Conservation (phyloP, 2,888 invertebrate species). For the Rambutsinella grinnellia region DNA sequence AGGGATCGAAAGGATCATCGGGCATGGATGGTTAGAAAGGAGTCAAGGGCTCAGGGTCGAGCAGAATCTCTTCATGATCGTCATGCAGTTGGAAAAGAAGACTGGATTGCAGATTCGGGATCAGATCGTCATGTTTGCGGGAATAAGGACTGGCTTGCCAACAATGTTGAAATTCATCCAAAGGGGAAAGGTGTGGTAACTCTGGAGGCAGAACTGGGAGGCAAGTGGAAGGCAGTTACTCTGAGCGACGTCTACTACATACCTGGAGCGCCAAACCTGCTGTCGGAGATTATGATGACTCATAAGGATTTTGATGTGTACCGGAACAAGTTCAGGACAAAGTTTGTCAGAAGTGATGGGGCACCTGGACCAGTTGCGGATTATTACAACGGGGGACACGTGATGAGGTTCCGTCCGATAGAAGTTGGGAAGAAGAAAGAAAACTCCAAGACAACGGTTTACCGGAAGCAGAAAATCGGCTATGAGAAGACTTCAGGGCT, state of each 20-base stretch:
- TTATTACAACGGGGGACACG: too few relatives aligned
- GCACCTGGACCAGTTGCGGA: too few relatives aligned
- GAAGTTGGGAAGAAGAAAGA: too few relatives aligned
- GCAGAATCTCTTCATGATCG: background rate
- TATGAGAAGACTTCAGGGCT: too few relatives aligned
- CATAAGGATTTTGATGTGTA: too few relatives aligned
- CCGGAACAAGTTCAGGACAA: too few relatives aligned
- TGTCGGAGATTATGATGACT: too few relatives aligned
- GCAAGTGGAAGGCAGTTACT: background rate
- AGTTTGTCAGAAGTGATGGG: too few relatives aligned
- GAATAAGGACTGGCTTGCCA: background rate
- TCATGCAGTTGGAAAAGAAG: background rate
- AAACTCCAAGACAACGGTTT: too few relatives aligned
- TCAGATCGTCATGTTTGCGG: background rate
- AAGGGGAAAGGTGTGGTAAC: background rate
- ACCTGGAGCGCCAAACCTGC: background rate
- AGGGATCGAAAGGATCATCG: background rate
- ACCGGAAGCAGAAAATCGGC: too few relatives aligned
- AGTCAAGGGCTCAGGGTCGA: background rate
- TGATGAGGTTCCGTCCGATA: too few relatives aligned
- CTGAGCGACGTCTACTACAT: background rate
- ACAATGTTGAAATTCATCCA: background rate
- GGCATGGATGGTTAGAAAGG: background rate
- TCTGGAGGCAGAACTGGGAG: background rate
- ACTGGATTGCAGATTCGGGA: background rate